Evolutionary conservation across 1,140 invertebrate genomes (phyloP), one percentile per base, ranked within the genome.

Genomic region (Chironomus striatipennis): DNA sequence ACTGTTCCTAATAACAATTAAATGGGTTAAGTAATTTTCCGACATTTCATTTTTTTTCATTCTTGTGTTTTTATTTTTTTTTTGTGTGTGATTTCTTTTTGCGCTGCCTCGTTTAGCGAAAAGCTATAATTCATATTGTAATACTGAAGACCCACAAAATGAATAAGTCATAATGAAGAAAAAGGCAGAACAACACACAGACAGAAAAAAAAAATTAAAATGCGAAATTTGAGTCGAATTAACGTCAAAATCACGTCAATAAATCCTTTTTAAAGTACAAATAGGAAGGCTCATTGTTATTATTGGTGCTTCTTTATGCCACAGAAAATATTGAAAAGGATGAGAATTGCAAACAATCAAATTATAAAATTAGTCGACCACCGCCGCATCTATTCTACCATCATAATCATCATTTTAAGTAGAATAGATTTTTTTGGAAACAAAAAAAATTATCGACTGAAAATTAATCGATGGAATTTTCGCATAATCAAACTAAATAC

Each of bases 1-100:
- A 57, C 47, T 34, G 24, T 34, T 57, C 47, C 47, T 57, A 57
- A 57, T 57, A 57, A 57, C 65, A 70, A 70, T 70, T 70, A 70
- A 70, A 70, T 70, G 65, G 65, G 65, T 70, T 70, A 70, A 70
- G 65, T 70, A 70, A 18, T 70, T 70, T 70, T 15, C 65, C 20
- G 65, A 57, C 12, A 10, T 47, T 57, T 57, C n/a, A n/a, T 57
- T 57, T n/a, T 57, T 15, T 15, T 57, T 15, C 47, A 57, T 57
- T 57, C 12, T 57, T 57, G 47, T 57, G n/a, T n/a, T 57, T 57
- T n/a, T 57, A 15, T 57, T 57, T 57, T 47, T 47, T n/a, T n/a
- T n/a, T n/a, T n/a, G n/a, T 34, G 24, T 34, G 24, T 34, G 24
- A 34, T 34, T 34, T 34, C 24, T 34, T 34, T 34, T 34, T 34